A percentile compares a stretch with the other conserved stretches of the same genome.
phyloP scores from a whole-genome alignment of 2,113 vertebrate species.

The Heterocephalus glaber region DNA sequence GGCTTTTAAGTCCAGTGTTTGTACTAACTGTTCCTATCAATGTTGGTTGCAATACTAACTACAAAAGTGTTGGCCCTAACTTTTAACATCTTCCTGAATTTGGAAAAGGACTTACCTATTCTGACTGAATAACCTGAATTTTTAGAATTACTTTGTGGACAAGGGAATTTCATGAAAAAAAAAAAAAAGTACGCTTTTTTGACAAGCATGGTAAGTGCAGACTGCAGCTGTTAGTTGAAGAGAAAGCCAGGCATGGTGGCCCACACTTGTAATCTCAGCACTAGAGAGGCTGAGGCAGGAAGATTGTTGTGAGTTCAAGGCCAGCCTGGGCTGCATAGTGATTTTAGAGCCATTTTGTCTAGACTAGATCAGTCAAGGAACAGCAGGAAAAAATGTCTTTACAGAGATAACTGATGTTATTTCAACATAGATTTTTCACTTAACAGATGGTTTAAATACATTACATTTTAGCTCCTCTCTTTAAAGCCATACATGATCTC shows the following conservation, averaged over 20 bases:
- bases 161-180: not conserved
- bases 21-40: not conserved
- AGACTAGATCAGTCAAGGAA: not conserved
- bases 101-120: not conserved
- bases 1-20: not conserved
- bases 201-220: not conserved
- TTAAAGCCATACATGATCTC: not conserved
- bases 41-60: not conserved
- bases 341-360: not conserved
- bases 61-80: not conserved
- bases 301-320: too few relatives aligned
- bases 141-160: not conserved
- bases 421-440: not conserved
- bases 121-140: not conserved
- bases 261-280: too few relatives aligned
- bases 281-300: too few relatives aligned
- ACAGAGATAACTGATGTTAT: not conserved
- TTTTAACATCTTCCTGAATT: not conserved
- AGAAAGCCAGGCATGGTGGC: too few relatives aligned
- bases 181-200: not conserved
- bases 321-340: too few relatives aligned
- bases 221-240: not conserved
- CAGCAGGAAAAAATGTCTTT: not conserved
- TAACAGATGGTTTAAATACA: not conserved
- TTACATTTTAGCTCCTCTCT: not conserved